A percentile compares a stretch with the other conserved stretches of the same genome.
phyloP scores from a whole-genome alignment of 2,797 vertebrate genomes.

The Hydrophis major region DNA sequence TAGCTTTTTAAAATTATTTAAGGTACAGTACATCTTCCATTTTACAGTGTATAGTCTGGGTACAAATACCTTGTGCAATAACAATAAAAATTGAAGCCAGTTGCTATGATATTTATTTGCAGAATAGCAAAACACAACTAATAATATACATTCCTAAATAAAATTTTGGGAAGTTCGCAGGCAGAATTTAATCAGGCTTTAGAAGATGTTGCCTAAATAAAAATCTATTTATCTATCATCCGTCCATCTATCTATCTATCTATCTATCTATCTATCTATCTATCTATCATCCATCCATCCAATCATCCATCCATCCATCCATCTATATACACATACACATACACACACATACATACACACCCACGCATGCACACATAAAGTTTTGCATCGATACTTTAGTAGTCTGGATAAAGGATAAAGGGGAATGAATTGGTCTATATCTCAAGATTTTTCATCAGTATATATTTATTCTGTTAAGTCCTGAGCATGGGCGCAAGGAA shows the following conservation, averaged over 20 bases:
- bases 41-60: too few species aligned
- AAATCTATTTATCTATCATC: neutral
- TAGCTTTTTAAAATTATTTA: too few species aligned
- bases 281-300: too few species aligned
- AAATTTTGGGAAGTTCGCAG: neutral
- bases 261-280: too few species aligned
- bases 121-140: neutral
- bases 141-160: neutral
- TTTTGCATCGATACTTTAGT: neutral
- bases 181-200: neutral
- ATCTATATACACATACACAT: neutral
- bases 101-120: neutral
- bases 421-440: neutral
- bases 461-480: neutral
- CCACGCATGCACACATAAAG: neutral
- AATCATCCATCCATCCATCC: too few species aligned
- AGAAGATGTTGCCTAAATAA: neutral
- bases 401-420: neutral
- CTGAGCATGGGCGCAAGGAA: too few species aligned
- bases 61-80: too few species aligned
- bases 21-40: too few species aligned
- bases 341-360: too few species aligned
- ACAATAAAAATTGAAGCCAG: too few species aligned
- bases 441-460: neutral
- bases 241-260: fast-evolving